Conservation (phyloP, 2,797 vertebrate species). For the Melanotaenia pygmaea region DNA sequence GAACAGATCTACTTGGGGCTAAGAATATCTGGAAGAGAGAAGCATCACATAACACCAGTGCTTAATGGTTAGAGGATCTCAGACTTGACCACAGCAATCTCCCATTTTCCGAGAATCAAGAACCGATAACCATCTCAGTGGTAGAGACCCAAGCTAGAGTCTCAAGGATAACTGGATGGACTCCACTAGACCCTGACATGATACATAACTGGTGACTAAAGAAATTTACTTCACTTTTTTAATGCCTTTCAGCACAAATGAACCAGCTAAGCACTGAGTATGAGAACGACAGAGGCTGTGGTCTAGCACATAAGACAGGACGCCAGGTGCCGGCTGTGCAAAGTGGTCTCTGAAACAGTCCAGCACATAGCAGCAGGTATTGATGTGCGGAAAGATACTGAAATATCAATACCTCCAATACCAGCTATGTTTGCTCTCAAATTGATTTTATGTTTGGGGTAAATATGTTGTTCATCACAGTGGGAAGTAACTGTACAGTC, state of each 20-base stretch:
- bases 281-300: neutral
- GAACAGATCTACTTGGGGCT: neutral
- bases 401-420: too few relatives aligned
- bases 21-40: neutral
- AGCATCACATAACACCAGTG: neutral
- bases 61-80: neutral
- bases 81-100: neutral
- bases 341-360: too few relatives aligned
- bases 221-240: neutral
- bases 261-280: neutral
- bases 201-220: neutral
- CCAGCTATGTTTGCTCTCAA: neutral
- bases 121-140: neutral
- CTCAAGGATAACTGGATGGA: neutral
- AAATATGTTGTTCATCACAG: neutral
- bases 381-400: too few relatives aligned
- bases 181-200: neutral
- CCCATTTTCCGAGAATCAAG: neutral
- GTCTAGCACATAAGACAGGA: neutral
- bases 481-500: neutral
- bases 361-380: too few relatives aligned
- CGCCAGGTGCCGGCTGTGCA: neutral
- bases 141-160: neutral
- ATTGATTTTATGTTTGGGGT: neutral
- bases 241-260: neutral